A percentile compares a stretch with the other conserved stretches of the same genome.
Evolutionary conservation across 2,888 invertebrate species (phyloP).

Genomic region (Onthophagus sagittarius): DNA sequence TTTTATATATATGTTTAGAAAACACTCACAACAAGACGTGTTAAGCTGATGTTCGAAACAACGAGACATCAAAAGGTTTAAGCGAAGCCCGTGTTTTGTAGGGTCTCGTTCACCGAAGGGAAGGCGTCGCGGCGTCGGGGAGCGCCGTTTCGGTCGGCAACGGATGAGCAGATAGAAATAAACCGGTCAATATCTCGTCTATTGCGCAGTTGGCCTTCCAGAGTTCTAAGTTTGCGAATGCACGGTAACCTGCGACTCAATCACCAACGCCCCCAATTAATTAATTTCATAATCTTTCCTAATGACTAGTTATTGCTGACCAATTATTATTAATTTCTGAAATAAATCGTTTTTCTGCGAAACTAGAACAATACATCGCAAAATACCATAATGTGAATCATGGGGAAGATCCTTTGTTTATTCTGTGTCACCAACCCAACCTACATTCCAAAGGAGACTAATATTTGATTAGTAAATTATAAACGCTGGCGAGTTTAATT

Average conservation of each 20-base stretch:
- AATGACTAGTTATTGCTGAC: too few relatives aligned
- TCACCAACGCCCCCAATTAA: neutral
- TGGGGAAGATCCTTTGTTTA: too few relatives aligned
- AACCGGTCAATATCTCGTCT: conserved; percentile 26
- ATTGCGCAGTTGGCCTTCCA: conserved; percentile 24
- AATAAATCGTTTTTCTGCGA: too few relatives aligned
- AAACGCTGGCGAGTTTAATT: too few relatives aligned
- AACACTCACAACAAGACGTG: too few relatives aligned
- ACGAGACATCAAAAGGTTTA: neutral
- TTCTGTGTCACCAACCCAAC: too few relatives aligned
- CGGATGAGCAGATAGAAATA: conserved; percentile 25
- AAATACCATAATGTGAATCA: too few relatives aligned
- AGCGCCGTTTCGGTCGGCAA: conserved; percentile 22
- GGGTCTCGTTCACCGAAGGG: neutral
- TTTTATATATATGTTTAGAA: neutral
- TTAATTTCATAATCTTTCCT: neutral
- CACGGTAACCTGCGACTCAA: neutral
- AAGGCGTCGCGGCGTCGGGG: conserved; percentile 20
- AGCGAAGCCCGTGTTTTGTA: neutral
- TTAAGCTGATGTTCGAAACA: neutral
- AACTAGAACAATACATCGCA: too few relatives aligned
- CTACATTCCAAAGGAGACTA: too few relatives aligned
- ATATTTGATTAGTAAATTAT: too few relatives aligned
- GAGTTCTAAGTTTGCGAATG: neutral
- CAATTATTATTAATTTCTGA: too few relatives aligned